Evolutionary conservation across 2,797 vertebrate genomes (phyloP), one percentile per base, ranked within the genome.

Genomic region (Astyanax mexicanus): DNA sequence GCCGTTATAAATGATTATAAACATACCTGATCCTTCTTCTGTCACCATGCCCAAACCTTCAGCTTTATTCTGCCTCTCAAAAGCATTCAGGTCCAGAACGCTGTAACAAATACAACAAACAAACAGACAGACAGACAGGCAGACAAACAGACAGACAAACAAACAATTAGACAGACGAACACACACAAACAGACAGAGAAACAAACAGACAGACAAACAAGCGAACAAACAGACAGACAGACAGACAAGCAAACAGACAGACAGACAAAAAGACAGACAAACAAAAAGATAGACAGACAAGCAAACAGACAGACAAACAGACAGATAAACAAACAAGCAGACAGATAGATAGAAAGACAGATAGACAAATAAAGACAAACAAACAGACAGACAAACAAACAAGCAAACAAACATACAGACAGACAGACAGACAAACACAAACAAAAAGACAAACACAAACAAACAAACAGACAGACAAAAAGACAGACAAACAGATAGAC

Each of bases 41-140:
- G 97, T 98, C 84, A 98, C 96, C 97, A 98, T 98, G 4, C 97
- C 97, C 74, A 98, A 93, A 57, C 97, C 97, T 86, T 98, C 97
- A 3, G 97, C 97, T 93, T 98, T 98, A 89, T 98, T 98, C 86
- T 98, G 97, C 65, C 97, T 91, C 89, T 98, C 97, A 80, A 98
- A 98, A 0, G 97, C 97, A 82, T 98, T 98, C 61, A 98, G 92
- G 83, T 98, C 97, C 75, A 98, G 93, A 86, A 98, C 97, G 79
- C 97, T 98, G 85, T 2, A 85, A 87, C 47, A 85, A 32, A 32
- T 13, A 60, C 83, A 21, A 32, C 29, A 2, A 5, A 32, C 29
- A 32, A 29, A n/a, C 11, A 9, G 15, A 52, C 21, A 32, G 3
- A 21, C 35, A 13, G 2, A 52, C 5, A 37, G 4, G 37, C n/a